phyloP scores from a whole-genome alignment of 2,888 invertebrate species.

The Ennomos erosarius region DNA sequence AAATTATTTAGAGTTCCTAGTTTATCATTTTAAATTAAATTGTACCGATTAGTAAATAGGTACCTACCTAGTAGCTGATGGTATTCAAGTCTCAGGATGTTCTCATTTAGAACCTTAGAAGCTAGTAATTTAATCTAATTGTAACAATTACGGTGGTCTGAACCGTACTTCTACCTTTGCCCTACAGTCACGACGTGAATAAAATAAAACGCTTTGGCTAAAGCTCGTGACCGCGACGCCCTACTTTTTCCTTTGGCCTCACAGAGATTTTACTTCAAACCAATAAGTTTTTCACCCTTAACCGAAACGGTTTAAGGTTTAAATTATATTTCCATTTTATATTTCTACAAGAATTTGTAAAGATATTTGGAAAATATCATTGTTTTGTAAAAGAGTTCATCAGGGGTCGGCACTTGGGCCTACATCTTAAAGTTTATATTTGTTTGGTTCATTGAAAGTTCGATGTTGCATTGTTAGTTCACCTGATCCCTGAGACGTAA shows the following conservation, averaged over 20 bases:
- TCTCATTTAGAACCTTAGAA: constrained; percentile 32
- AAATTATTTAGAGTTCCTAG: not conserved
- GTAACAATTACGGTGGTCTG: constrained; percentile 59
- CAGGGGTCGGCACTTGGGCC: constrained; percentile 49
- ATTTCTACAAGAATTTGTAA: constrained; percentile 33
- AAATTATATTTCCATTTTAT: constrained; percentile 37
- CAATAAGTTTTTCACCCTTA: constrained; percentile 44
- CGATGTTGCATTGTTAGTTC: constrained; percentile 43
- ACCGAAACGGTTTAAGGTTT: constrained; percentile 41
- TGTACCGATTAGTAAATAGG: too few species aligned
- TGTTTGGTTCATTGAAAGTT: constrained; percentile 43
- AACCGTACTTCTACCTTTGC: constrained; percentile 58
- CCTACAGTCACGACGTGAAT: constrained; percentile 63
- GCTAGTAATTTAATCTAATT: constrained; percentile 61
- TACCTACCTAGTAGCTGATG: not conserved
- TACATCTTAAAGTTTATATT: constrained; percentile 43
- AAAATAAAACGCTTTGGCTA: constrained; percentile 53
- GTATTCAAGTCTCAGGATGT: constrained; percentile 7
- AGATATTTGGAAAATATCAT: constrained; percentile 44
- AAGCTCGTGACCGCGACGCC: constrained; percentile 65
- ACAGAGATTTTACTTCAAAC: constrained; percentile 38
- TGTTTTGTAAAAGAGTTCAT: constrained; percentile 43
- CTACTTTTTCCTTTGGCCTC: constrained; percentile 62
- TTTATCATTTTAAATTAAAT: too few species aligned
- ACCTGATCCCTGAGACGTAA: constrained; percentile 60